These are phyloP conservation scores for Chrysotoxum bicinctum DNA, from an alignment of 2,888 invertebrate species.

Conservation along the genomic window DNA sequence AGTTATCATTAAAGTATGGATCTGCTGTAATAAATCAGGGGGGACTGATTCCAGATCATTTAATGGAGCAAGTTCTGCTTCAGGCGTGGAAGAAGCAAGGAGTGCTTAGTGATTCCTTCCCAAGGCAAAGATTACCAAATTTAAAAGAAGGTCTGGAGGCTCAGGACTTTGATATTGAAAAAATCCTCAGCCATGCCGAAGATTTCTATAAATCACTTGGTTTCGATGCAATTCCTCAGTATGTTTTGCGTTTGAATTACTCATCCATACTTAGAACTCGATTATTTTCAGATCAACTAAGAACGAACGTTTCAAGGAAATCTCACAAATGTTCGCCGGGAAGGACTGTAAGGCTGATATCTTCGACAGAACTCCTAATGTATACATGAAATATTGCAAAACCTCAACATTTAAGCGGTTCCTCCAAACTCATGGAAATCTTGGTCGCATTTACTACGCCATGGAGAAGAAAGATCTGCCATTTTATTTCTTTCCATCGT, in stretches of 20 bases:
- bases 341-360: constrained; percentile 70
- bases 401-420: constrained; percentile 82
- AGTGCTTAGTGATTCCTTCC: constrained; percentile 74
- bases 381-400: constrained; percentile 84
- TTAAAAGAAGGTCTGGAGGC: constrained; percentile 82
- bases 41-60: constrained; percentile 88
- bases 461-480: constrained; percentile 83
- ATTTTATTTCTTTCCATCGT: constrained; percentile 82
- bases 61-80: constrained; percentile 83
- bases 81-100: constrained; percentile 70
- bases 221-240: constrained; percentile 70
- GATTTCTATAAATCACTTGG: constrained; percentile 79
- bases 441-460: constrained; percentile 85
- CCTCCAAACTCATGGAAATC: constrained; percentile 84
- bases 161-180: constrained; percentile 51
- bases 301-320: constrained; percentile 71
- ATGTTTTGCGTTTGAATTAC: not conserved
- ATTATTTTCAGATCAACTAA: constrained; percentile 69
- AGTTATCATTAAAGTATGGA: constrained; percentile 86
- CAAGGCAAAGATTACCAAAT: constrained; percentile 81
- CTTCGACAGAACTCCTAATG: constrained; percentile 54
- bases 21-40: constrained; percentile 84
- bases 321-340: constrained; percentile 57
- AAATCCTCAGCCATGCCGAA: constrained; percentile 77
- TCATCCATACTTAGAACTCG: too few relatives aligned